Evolutionary conservation across 1,140 invertebrate genomes (phyloP).

Genomic region (Neodiprion fabricii): DNA sequence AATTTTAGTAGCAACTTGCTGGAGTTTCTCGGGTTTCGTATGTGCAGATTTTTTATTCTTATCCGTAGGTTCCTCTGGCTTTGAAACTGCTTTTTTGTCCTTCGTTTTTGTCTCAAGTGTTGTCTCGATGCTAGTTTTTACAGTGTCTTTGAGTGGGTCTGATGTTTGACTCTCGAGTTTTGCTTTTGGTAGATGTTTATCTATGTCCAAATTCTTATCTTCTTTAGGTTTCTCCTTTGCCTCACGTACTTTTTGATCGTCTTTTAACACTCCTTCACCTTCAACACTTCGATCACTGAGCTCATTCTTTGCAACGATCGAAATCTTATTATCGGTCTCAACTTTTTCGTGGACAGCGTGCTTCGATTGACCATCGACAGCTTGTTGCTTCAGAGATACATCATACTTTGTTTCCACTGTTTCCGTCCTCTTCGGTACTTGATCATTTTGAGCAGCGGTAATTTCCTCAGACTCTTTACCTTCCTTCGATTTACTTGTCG

Average conservation of each 20-base stretch:
- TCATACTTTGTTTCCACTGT: not conserved
- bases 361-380: constrained; percentile 18
- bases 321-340: no score
- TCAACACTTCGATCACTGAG: not conserved
- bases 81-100: not conserved
- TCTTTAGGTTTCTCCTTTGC: not conserved
- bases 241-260: not conserved
- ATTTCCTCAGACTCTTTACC: constrained; percentile 15
- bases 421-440: not conserved
- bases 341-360: not conserved
- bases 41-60: not conserved
- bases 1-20: not conserved
- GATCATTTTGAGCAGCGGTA: constrained; percentile 16
- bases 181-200: not conserved
- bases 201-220: not conserved
- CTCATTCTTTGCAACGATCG: not conserved
- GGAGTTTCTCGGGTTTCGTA: not conserved
- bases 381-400: constrained; percentile 11
- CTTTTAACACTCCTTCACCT: not conserved
- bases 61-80: not conserved
- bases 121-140: not conserved
- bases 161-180: not conserved
- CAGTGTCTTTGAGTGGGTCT: not conserved
- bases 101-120: not conserved
- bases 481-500: not conserved